Evolutionary conservation across 2,113 vertebrate genomes (phyloP).

Genomic region (Heptranchias perlo): DNA sequence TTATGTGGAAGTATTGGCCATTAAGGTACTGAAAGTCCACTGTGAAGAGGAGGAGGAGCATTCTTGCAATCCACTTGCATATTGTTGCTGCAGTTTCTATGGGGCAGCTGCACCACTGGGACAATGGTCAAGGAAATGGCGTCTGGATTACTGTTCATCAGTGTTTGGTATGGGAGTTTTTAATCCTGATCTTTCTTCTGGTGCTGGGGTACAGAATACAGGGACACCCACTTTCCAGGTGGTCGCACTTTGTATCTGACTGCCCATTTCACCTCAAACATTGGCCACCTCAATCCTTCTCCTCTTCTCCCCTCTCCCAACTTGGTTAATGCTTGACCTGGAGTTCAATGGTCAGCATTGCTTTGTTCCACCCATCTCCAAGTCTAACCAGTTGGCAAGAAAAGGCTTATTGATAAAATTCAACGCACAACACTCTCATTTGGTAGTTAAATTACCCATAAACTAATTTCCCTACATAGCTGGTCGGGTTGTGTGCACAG

Average conservation of each 20-base stretch:
- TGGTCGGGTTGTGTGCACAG: background rate
- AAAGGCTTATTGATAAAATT: background rate
- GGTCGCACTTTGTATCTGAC: background rate
- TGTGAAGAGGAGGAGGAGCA: no score
- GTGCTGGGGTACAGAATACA: background rate
- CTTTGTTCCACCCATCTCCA: background rate
- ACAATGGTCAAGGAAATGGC: no score
- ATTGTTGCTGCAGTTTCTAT: no score
- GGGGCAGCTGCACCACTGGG: no score
- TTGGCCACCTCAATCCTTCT: background rate
- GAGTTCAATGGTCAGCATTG: background rate
- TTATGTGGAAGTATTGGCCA: no score
- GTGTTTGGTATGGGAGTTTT: no score
- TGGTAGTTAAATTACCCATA: background rate
- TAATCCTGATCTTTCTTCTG: background rate
- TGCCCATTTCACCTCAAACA: background rate
- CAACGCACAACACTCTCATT: background rate
- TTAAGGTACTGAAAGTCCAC: no score
- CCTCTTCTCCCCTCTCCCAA: no score
- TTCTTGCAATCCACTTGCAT: no score
- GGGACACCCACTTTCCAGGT: background rate
- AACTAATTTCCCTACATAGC: background rate
- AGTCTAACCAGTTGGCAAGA: no score
- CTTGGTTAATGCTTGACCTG: background rate
- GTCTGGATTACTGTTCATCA: no score